A percentile compares a stretch with the other conserved stretches of the same genome.
These are phyloP conservation scores for Zosterops japonicus DNA, from an alignment of 2,113 vertebrate genomes.

Conservation along the genomic window DNA sequence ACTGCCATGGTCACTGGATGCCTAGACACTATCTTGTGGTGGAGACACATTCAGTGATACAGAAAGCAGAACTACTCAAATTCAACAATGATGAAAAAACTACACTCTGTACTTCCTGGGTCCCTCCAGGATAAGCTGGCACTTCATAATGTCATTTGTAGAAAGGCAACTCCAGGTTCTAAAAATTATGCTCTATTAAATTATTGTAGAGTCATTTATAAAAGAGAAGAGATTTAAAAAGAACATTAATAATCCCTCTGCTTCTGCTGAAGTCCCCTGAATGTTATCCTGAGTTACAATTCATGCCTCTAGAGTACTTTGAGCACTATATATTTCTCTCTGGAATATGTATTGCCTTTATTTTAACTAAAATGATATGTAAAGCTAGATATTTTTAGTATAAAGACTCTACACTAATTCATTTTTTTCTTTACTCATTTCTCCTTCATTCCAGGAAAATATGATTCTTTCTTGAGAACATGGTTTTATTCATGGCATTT, in stretches of 20 bases:
- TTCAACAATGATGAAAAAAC: not conserved
- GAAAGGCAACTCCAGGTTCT: not conserved
- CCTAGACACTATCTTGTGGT: too few species aligned
- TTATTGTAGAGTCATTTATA: not conserved
- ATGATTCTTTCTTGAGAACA: not conserved
- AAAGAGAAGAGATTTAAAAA: not conserved
- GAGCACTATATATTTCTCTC: not conserved
- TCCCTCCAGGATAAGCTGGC: not conserved
- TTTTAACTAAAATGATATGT: slow-evolving; percentile 3
- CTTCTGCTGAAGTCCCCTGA: not conserved
- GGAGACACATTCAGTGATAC: accelerated
- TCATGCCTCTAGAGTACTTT: slow-evolving; percentile 2
- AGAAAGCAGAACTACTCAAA: not conserved
- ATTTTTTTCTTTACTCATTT: not conserved
- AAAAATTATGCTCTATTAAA: slow-evolving; percentile 17
- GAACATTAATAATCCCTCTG: not conserved
- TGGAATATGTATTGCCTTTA: slow-evolving; percentile 24
- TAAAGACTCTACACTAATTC: not conserved
- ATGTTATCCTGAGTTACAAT: slow-evolving; percentile 10
- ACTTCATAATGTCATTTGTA: not conserved
- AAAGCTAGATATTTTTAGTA: slow-evolving; percentile 35
- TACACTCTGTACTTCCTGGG: not conserved
- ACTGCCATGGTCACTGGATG: not conserved
- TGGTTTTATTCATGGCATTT: not conserved
- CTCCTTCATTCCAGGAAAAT: not conserved